Evolutionary conservation across 2,797 vertebrate species (phyloP).

Genomic region (Syngnathus acus): DNA sequence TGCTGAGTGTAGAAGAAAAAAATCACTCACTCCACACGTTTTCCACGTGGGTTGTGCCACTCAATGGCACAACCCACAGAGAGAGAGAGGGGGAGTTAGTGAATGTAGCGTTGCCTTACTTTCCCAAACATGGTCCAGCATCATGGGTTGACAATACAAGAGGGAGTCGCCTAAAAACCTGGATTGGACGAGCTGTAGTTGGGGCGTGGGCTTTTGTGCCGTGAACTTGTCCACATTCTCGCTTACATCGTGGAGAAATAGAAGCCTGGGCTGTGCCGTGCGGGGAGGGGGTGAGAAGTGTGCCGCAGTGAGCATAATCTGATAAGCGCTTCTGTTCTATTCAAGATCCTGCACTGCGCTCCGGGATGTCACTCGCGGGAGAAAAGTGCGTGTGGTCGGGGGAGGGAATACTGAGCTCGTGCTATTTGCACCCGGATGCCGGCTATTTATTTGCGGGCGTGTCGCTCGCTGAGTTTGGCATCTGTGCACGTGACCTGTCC

Average conservation of each 20-base stretch:
- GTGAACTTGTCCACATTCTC: not conserved
- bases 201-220: constrained; percentile 1
- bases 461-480: constrained; percentile 19
- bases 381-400: constrained; percentile 10
- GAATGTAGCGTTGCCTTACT: not conserved
- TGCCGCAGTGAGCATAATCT: constrained; percentile 65
- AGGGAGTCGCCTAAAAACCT: constrained; percentile 16
- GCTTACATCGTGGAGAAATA: not conserved
- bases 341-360: constrained; percentile 16
- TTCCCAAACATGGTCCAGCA: not conserved
- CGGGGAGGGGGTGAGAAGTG: constrained; percentile 15
- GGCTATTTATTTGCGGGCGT: constrained; percentile 17
- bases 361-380: constrained; percentile 12
- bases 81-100: not conserved
- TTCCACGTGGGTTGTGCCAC: not conserved
- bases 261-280: not conserved
- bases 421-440: constrained; percentile 23
- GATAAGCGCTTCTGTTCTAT: constrained; percentile 32
- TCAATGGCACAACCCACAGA: not conserved
- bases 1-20: not conserved
- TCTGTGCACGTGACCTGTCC: constrained; percentile 44
- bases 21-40: not conserved
- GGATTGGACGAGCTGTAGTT: constrained; percentile 4
- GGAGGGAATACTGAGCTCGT: constrained; percentile 36
- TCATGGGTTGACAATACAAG: too few relatives aligned